These are phyloP conservation scores for Diarsia brunnea DNA, from an alignment of 2,888 invertebrate genomes.

Conservation along the genomic window DNA sequence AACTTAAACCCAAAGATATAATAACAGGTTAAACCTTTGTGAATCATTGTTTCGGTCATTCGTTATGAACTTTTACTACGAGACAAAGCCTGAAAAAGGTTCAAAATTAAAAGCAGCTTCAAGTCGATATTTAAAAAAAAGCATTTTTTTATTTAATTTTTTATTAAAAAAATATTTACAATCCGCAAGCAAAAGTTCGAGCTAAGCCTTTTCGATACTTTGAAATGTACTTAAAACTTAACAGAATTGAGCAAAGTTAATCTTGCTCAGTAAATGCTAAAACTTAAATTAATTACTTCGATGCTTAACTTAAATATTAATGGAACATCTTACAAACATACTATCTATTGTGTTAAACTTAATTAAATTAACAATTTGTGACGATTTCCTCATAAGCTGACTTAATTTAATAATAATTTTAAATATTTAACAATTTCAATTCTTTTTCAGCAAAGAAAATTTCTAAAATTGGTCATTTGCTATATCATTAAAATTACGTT, in stretches of 20 bases:
- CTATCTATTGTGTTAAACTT: background rate
- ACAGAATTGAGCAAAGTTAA: background rate
- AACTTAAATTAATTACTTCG: background rate
- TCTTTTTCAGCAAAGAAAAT: background rate
- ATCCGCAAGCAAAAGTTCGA: slow-evolving; percentile 2
- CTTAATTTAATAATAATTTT: background rate
- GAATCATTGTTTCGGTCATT: background rate
- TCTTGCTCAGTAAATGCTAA: background rate
- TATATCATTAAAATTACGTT: background rate
- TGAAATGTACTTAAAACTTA: background rate
- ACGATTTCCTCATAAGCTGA: background rate
- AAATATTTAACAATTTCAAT: background rate
- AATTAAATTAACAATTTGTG: background rate
- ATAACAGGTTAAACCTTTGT: background rate
- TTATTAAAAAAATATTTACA: background rate
- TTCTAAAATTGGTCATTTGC: background rate
- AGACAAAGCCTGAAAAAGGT: background rate
- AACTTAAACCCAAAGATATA: background rate
- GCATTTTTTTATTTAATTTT: background rate
- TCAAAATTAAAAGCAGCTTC: background rate
- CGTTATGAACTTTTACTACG: background rate
- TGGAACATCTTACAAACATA: background rate
- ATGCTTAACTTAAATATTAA: background rate
- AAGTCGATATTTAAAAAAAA: background rate
- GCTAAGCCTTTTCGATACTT: slow-evolving; percentile 1